Conservation (phyloP, 2,113 vertebrate genomes). For the Sarotherodon lohbergeri region DNA sequence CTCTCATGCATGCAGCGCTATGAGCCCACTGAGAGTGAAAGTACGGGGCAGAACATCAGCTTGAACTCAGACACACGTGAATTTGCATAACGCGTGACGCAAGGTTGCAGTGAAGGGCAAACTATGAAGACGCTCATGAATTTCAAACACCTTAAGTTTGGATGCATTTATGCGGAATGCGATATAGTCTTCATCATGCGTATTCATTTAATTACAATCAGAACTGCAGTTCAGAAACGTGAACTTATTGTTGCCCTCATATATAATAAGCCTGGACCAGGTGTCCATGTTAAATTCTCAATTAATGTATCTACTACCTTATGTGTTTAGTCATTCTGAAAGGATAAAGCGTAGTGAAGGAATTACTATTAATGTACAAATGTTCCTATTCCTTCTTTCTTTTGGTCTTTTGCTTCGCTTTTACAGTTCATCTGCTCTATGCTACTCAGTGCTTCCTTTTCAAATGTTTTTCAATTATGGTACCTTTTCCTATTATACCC, state of each 20-base stretch:
- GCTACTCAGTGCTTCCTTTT: background rate
- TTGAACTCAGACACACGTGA: background rate
- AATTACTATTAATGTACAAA: background rate
- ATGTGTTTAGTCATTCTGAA: background rate
- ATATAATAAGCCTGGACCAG: background rate
- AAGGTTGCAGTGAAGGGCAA: constrained; percentile 39
- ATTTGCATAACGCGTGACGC: constrained; percentile 12
- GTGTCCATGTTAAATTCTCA: background rate
- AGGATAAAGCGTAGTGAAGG: background rate
- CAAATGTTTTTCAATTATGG: background rate
- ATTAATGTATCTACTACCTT: background rate
- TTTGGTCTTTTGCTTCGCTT: background rate
- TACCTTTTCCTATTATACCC: background rate
- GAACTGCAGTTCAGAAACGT: background rate
- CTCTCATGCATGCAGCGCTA: background rate
- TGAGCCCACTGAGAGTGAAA: background rate
- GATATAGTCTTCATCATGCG: background rate
- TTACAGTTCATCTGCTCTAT: background rate
- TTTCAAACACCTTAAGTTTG: constrained; percentile 18
- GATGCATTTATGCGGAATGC: background rate
- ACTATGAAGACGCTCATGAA: constrained; percentile 16
- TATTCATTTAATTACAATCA: constrained; percentile 1
- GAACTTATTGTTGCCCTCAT: background rate
- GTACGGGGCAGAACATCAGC: background rate
- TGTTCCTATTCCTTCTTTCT: background rate